Conservation (phyloP, 2,888 invertebrate species). For the Heterodera filipjevi region DNA sequence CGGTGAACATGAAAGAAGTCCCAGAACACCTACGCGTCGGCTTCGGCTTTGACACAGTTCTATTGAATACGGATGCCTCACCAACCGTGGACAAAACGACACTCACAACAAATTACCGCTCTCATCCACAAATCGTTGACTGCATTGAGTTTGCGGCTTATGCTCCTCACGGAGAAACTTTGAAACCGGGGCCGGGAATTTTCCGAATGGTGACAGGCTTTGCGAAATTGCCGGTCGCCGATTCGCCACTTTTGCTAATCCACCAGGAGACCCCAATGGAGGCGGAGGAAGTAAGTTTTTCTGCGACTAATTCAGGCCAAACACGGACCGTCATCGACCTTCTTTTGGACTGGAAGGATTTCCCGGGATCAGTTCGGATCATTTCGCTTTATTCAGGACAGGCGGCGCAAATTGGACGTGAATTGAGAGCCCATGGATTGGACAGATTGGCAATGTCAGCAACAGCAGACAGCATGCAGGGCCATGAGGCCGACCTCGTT, state of each 20-base stretch:
- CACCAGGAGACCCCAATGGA: not conserved
- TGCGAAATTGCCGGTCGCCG: not conserved
- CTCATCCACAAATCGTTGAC: not conserved
- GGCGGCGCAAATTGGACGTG: not conserved
- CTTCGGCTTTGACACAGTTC: conserved; percentile 9
- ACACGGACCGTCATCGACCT: not conserved
- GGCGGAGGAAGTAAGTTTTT: not conserved
- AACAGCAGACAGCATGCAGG: not conserved
- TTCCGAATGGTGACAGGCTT: not conserved
- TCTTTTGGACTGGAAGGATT: not conserved
- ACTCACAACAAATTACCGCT: not conserved
- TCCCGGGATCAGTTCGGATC: not conserved
- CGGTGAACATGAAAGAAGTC: conserved; percentile 5
- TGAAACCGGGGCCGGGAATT: not conserved
- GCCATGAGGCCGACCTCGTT: not conserved
- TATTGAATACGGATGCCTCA: not conserved
- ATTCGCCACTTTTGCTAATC: not conserved
- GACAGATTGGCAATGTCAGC: not conserved
- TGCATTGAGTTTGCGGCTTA: not conserved
- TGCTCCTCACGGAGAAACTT: not conserved
- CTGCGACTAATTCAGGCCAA: not conserved
- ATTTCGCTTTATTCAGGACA: not conserved
- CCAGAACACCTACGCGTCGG: not conserved
- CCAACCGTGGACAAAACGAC: not conserved
- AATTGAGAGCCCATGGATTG: not conserved